A percentile compares a stretch with the other conserved stretches of the same genome.
Evolutionary conservation across 2,888 invertebrate species (phyloP).

Genomic region (Phragmatobia fuliginosa): DNA sequence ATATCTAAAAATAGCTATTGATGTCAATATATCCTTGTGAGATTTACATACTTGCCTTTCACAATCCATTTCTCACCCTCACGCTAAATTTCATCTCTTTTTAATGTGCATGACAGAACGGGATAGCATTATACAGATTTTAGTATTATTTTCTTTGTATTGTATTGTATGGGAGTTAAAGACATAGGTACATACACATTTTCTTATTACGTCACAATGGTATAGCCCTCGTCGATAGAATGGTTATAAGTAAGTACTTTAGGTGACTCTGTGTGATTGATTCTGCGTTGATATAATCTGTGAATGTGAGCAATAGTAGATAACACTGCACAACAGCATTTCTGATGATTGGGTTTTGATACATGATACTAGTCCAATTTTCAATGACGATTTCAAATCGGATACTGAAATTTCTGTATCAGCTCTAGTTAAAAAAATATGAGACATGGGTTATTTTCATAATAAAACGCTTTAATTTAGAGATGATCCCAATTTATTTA

Average conservation of each 20-base stretch:
- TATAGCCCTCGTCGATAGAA: background rate
- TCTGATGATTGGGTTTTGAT: too few species aligned
- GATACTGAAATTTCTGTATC: too few species aligned
- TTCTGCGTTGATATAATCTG: background rate
- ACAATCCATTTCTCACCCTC: conserved; percentile 28
- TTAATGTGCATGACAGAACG: background rate
- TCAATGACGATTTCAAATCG: too few species aligned
- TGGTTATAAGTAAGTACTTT: background rate
- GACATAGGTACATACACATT: background rate
- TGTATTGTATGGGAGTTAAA: background rate
- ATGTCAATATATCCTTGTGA: conserved; percentile 18
- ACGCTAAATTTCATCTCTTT: background rate
- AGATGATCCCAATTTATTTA: too few species aligned
- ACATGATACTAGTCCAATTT: too few species aligned
- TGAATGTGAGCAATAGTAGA: background rate
- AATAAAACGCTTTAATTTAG: too few species aligned
- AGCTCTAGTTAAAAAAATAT: too few species aligned
- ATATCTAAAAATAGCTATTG: conserved; percentile 18
- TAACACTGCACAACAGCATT: too few species aligned
- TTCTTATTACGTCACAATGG: background rate
- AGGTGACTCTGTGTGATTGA: background rate
- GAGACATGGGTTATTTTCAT: too few species aligned
- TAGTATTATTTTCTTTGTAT: background rate
- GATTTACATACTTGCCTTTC: conserved; percentile 22
- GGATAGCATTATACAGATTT: background rate